Evolutionary conservation across 2,888 invertebrate species (phyloP).

Genomic region (Choristoneura rosaceana): DNA sequence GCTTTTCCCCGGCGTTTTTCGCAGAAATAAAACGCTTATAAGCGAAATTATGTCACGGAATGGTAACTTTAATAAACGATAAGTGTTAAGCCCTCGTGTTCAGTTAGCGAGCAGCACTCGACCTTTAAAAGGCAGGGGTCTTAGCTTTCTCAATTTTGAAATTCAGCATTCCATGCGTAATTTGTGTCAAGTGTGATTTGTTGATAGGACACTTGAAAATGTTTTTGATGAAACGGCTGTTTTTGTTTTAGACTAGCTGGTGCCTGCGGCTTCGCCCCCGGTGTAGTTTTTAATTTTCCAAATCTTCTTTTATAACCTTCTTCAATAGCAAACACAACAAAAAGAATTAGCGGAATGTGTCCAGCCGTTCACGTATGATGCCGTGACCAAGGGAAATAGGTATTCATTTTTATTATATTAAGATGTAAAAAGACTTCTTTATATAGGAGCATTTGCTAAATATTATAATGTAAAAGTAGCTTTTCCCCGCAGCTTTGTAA

Average conservation of each 20-base stretch:
- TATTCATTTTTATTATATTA: no score
- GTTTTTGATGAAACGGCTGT: not conserved
- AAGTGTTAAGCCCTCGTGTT: constrained; percentile 15
- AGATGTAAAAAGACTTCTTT: not conserved
- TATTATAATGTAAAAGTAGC: no score
- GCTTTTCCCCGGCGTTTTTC: constrained; percentile 1
- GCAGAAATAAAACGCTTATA: constrained; percentile 30
- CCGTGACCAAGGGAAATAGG: no score
- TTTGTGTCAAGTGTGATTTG: constrained; percentile 14
- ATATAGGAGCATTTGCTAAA: no score
- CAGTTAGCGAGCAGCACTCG: not conserved
- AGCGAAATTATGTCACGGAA: constrained; percentile 24
- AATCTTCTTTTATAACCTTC: no score
- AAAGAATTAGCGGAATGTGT: no score
- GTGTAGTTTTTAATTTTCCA: no score
- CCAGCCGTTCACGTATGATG: no score
- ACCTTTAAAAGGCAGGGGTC: not conserved
- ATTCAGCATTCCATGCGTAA: constrained; percentile 1
- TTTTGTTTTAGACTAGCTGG: no score
- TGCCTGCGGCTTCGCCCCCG: no score
- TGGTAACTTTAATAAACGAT: constrained; percentile 32
- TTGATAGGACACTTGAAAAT: not conserved
- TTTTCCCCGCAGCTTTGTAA: no score
- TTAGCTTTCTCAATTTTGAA: not conserved
- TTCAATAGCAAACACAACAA: no score